Percentiles rank a stretch among this genome's conserved stretches.
phyloP scores from a whole-genome alignment of 2,113 vertebrate species.

The Syngnathus scovelli region DNA sequence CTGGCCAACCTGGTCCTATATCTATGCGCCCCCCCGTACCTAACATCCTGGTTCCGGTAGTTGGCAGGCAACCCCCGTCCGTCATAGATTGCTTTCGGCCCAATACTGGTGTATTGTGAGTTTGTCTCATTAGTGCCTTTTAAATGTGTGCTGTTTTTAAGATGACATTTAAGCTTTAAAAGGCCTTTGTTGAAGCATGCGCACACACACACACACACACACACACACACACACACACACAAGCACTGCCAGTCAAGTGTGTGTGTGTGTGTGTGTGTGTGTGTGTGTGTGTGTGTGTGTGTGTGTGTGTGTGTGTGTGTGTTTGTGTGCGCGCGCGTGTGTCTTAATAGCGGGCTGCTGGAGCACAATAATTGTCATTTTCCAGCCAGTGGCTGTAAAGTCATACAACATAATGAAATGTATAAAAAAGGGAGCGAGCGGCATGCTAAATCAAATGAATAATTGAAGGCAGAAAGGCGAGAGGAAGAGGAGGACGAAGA shows the following conservation, averaged over 20 bases:
- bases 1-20: too few relatives aligned
- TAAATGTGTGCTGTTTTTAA: neutral
- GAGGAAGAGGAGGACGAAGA: constrained; percentile 57
- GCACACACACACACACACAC: constrained; percentile 18
- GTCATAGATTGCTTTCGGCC: neutral
- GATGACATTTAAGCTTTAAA: constrained; percentile 7
- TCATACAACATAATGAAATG: constrained; percentile 80
- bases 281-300: constrained; percentile 10
- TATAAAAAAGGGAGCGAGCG: constrained; percentile 61
- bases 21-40: too few relatives aligned
- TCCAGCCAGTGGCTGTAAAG: constrained; percentile 79
- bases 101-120: neutral
- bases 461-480: constrained; percentile 73
- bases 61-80: too few relatives aligned
- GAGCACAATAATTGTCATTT: constrained; percentile 81
- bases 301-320: constrained; percentile 8
- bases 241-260: constrained; percentile 5
- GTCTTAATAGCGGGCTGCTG: constrained; percentile 76
- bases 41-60: too few relatives aligned
- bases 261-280: constrained; percentile 7
- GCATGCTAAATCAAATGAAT: constrained; percentile 80
- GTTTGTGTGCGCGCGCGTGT: constrained; percentile 57
- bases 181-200: constrained; percentile 6
- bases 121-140: constrained; percentile 3
- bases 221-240: too few relatives aligned